These are phyloP conservation scores for Pangasianodon gigas DNA, from an alignment of 2,113 vertebrate genomes.

Conservation along the genomic window DNA sequence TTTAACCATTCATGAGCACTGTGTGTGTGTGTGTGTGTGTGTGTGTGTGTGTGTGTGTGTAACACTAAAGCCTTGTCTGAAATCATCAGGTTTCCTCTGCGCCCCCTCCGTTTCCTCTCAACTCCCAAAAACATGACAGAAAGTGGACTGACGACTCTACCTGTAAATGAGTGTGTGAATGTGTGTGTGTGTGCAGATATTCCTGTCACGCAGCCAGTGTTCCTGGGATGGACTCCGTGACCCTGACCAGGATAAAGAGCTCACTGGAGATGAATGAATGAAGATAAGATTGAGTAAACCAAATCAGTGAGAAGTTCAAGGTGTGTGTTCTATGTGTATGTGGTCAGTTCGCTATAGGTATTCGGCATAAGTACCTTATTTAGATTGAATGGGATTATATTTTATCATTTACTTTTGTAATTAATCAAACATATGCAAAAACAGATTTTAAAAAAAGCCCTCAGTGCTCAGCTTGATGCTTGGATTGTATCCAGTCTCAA, in stretches of 20 bases:
- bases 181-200: too few relatives aligned
- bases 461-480: background rate
- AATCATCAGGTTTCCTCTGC: background rate
- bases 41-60: too few relatives aligned
- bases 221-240: too few relatives aligned
- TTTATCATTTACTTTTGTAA: background rate
- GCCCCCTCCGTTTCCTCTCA: background rate
- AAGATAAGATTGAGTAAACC: too few relatives aligned
- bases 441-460: background rate
- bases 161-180: too few relatives aligned
- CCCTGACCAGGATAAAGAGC: too few relatives aligned
- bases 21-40: too few relatives aligned
- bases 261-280: too few relatives aligned
- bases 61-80: too few relatives aligned
- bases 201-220: too few relatives aligned
- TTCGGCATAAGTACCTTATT: background rate
- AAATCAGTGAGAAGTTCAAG: too few relatives aligned
- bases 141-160: background rate
- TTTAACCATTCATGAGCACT: too few relatives aligned
- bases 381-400: background rate
- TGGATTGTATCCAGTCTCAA: background rate
- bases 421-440: background rate
- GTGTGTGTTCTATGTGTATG: background rate
- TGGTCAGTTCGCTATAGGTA: background rate
- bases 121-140: background rate